A percentile compares a stretch with the other conserved stretches of the same genome.
Evolutionary conservation across 2,888 invertebrate genomes (phyloP).

Genomic region (Loripinus fragilis): DNA sequence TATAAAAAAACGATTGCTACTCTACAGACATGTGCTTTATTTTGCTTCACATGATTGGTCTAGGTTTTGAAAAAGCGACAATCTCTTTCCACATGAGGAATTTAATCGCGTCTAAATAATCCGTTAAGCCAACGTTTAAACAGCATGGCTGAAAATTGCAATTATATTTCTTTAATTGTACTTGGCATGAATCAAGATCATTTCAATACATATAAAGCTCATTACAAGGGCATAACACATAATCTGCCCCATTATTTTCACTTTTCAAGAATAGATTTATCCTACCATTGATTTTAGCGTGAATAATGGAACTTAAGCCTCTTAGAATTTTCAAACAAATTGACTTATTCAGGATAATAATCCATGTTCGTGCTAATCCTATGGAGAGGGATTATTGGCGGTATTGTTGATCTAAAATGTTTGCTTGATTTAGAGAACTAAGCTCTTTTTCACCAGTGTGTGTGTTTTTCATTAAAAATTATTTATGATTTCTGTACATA

Average conservation of each 20-base stretch:
- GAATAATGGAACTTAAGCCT: conserved; percentile 2
- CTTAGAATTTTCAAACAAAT: conserved; percentile 20
- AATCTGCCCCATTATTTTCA: conserved; percentile 20
- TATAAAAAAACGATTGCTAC: no score
- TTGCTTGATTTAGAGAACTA: conserved; percentile 3
- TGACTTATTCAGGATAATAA: conserved; percentile 11
- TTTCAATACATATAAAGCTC: conserved; percentile 17
- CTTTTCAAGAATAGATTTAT: background rate
- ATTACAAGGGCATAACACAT: conserved; percentile 4
- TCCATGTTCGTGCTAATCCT: background rate
- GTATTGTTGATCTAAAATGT: background rate
- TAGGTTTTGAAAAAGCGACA: background rate
- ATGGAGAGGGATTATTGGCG: background rate
- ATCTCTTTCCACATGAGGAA: background rate
- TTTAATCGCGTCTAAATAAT: conserved; percentile 13
- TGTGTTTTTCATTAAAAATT: conserved; percentile 2
- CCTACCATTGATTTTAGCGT: conserved; percentile 5
- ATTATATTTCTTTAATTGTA: conserved; percentile 45
- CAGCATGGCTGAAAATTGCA: conserved; percentile 36
- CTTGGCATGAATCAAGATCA: conserved; percentile 32
- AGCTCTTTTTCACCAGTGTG: background rate
- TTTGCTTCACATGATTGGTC: no score
- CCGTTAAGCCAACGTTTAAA: conserved; percentile 32
- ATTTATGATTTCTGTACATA: background rate
- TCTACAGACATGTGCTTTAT: no score